Conservation (phyloP, 1,140 invertebrate genomes). For the Trichonephila clavata region DNA sequence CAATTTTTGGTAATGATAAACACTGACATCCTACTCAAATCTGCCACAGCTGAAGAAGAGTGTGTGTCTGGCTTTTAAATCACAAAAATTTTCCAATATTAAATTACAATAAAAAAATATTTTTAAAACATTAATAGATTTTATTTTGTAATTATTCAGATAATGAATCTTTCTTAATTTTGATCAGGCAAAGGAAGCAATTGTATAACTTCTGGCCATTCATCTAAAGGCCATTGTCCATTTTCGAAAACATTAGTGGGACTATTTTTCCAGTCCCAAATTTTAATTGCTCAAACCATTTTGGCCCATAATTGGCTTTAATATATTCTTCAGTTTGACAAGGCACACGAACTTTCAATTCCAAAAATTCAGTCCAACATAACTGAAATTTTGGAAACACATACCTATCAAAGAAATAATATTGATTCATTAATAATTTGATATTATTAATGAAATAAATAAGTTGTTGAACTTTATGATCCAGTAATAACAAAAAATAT, state of each 20-base stretch:
- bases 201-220: constrained; percentile 83
- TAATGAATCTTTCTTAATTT: constrained; percentile 9
- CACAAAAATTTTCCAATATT: too few species aligned
- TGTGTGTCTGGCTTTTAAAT: too few species aligned
- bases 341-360: constrained; percentile 83
- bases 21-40: too few species aligned
- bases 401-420: constrained; percentile 81
- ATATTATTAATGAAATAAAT: too few species aligned
- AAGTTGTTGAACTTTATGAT: background rate
- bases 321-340: constrained; percentile 84
- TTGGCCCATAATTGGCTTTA: constrained; percentile 84
- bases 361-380: constrained; percentile 85
- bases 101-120: too few species aligned
- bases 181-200: constrained; percentile 79
- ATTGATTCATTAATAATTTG: background rate
- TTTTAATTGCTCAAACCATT: constrained; percentile 82
- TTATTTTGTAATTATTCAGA: background rate
- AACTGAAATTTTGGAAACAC: constrained; percentile 84
- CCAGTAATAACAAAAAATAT: background rate
- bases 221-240: constrained; percentile 83
- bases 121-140: background rate
- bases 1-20: too few species aligned
- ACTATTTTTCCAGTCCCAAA: constrained; percentile 85
- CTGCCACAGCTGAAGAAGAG: too few species aligned
- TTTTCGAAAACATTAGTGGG: constrained; percentile 84